Evolutionary conservation across 2,113 vertebrate genomes (phyloP), one percentile per base, ranked within the genome.

Genomic region (Lophura nycthemera): DNA sequence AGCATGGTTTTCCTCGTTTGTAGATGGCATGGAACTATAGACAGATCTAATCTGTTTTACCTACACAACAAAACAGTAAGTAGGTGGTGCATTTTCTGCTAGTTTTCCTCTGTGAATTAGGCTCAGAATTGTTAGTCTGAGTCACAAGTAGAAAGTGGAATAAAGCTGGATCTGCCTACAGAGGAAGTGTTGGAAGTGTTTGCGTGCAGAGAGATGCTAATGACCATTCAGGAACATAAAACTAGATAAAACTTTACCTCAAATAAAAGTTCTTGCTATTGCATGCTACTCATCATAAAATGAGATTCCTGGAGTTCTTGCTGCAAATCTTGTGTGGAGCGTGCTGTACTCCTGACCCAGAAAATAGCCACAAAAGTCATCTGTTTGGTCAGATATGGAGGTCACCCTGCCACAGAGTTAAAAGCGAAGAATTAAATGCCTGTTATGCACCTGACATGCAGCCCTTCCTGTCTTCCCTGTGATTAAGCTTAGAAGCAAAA

Each of bases 161-260:
- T 90, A 78, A 92, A 96, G 40, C 36, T 65, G 47, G 47, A 63
- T 83, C 73, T 81, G 34, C 59, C 63, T 48, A 32, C 65, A 93
- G 77, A 92, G 34, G 43, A 71, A 47, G 27, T 50, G 16, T 61
- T 43, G 32, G 40, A 71, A 50, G 30, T 45, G 16, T 65, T 43
- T 76, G 61, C 20, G 11, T 65, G 40, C 54, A 54, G 59, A 93
- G 36, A 75, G 20, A 40, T 69, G 42, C 67, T 66, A 66, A 73
- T 64, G 27, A 85, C 77, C 7, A 38, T 70, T 81, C 34, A 24
- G 47, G 54, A 76, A 34, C 52, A 57, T 79, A 70, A 93, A 92
- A 75, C 21, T 45, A 56, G 34, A 18, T 57, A 83, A 88, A 83
- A 21, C 36, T 43, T 78, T 61, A 56, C 85, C 47, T 16, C 5